Conservation (phyloP, 2,797 vertebrate species). For the Pterois miles region DNA sequence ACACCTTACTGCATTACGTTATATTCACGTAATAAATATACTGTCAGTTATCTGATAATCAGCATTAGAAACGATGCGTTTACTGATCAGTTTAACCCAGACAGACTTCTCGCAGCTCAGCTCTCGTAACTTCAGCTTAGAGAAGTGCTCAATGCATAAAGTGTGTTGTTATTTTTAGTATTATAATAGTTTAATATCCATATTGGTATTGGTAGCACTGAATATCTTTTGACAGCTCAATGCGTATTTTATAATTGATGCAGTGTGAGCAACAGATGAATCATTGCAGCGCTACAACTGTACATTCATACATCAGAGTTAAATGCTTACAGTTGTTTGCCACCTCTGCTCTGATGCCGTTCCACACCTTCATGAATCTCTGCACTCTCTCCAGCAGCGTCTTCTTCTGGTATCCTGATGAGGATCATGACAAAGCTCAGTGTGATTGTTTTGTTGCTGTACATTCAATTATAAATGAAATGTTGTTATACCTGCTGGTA, state of each 20-base stretch:
- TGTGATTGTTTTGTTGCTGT: neutral
- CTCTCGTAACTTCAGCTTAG: neutral
- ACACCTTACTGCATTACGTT: too few relatives aligned
- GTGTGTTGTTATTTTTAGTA: neutral
- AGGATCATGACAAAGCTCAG: neutral
- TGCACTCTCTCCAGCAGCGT: constrained; percentile 63
- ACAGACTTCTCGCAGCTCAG: too few relatives aligned
- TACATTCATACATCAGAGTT: neutral
- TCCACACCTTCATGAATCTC: constrained; percentile 80
- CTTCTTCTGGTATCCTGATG: constrained; percentile 73
- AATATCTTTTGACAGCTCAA: neutral
- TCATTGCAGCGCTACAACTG: neutral
- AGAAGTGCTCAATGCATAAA: neutral
- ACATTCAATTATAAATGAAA: rapidly evolving
- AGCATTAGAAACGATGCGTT: too few relatives aligned
- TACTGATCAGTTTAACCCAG: too few relatives aligned
- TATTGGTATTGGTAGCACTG: neutral
- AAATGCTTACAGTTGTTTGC: constrained; percentile 73
- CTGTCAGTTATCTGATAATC: too few relatives aligned
- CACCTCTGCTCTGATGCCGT: constrained; percentile 75
- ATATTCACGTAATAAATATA: too few relatives aligned
- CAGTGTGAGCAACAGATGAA: neutral
- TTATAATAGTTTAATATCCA: neutral
- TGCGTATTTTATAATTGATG: neutral
- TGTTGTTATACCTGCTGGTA: constrained; percentile 69